Evolutionary conservation across 2,888 invertebrate genomes (phyloP), one percentile per base, ranked within the genome.

Genomic region (Drosophila ochracea): DNA sequence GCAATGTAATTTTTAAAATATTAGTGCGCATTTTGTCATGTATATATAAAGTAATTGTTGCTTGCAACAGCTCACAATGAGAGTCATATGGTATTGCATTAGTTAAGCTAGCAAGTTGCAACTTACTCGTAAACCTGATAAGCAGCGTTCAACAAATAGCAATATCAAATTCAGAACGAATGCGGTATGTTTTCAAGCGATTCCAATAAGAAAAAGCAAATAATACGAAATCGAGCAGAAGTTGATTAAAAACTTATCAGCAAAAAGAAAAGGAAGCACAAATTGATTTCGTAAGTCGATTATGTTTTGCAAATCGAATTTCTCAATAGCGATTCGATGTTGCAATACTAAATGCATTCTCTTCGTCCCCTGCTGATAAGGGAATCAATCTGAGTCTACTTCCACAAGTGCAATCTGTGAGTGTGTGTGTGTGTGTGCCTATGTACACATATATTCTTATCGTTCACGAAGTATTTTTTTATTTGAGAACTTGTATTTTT

Each of bases 231-330:
- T 68, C 65, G 41, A 68, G 59, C 67, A 31, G 65, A 73, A 68
- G 21, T 68, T 68, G 75, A 75, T 68, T 75, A 75, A 59, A 62
- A 52, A 59, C 55, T 68, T 68, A 75, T 62, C 53, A 68, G 68
- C 28, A 50, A 59, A 66, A 53, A 59, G 47, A 73, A 59, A 50
- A 59, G 69, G 64, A 74, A 70, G 35, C 64, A 72, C 53, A 80
- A 66, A 76, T 69, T 63, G 72, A 80, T 79, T 79, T 73, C 81
- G 81, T 64, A 75, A 75, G 73, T 67, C 68, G 76, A 71, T 64
- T 61, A 81, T 76, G 76, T 69, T 78, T 76, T 76, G 68, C 78
- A 80, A 76, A 80, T 68, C 66, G 64, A 79, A 89, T 90, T 87
- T 77, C 82, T 74, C 83, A 85, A 78, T 73, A 71, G 71, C 60